phyloP scores from a whole-genome alignment of 2,113 vertebrate genomes.

The Misgurnus mizolepis region DNA sequence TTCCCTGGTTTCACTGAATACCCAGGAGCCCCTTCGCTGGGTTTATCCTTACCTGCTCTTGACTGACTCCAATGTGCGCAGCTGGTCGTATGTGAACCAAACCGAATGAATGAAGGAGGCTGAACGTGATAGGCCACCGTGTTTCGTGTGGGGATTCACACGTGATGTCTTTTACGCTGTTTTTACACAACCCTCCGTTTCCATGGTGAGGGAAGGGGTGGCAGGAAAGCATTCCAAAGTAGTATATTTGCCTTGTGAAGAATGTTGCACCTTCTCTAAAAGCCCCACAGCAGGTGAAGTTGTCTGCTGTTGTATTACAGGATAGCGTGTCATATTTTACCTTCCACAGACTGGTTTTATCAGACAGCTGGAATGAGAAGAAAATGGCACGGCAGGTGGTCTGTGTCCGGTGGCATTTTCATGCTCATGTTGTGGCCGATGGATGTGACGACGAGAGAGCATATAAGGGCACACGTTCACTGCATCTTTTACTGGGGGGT shows the following conservation, averaged over 20 bases:
- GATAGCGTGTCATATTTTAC: background rate
- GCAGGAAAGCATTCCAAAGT: slow-evolving; percentile 18
- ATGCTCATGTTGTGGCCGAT: slow-evolving; percentile 10
- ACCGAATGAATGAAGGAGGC: slow-evolving; percentile 45
- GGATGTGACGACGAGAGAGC: slow-evolving; percentile 27
- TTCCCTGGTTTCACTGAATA: slow-evolving; percentile 8
- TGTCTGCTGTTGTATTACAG: background rate
- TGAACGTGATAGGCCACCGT: slow-evolving; percentile 44
- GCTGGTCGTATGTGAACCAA: slow-evolving; percentile 4
- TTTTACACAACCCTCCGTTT: slow-evolving; percentile 20
- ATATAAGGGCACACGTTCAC: slow-evolving; percentile 59
- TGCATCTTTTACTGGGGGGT: slow-evolving; percentile 14
- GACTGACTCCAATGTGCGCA: slow-evolving; percentile 32
- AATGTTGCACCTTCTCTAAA: slow-evolving; percentile 36
- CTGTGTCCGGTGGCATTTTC: slow-evolving; percentile 24
- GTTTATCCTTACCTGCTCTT: slow-evolving; percentile 17
- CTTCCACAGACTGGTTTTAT: background rate
- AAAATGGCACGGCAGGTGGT: slow-evolving; percentile 2
- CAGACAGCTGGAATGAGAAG: background rate
- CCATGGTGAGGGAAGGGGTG: slow-evolving; percentile 15
- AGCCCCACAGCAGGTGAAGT: slow-evolving; percentile 26
- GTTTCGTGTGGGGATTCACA: slow-evolving; percentile 28
- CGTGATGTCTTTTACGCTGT: slow-evolving; percentile 44
- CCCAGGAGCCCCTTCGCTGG: background rate
- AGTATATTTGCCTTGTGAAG: slow-evolving; percentile 27